Conservation (phyloP, 1,140 invertebrate species). For the Bombus superbus region DNA sequence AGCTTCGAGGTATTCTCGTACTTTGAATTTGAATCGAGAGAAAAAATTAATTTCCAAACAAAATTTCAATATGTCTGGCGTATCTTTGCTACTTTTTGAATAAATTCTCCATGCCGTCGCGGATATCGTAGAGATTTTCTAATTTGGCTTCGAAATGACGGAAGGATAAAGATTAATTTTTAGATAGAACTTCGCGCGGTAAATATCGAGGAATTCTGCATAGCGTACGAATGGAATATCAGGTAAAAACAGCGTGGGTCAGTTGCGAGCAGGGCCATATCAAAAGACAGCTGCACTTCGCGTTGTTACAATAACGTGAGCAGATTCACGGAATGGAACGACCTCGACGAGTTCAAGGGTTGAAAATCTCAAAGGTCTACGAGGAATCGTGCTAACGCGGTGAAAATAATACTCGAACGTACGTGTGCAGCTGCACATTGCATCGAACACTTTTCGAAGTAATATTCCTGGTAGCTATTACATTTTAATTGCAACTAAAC, state of each 20-base stretch:
- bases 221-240: background rate
- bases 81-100: no score
- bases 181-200: background rate
- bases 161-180: background rate
- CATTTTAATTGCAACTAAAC: background rate
- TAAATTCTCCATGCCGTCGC: background rate
- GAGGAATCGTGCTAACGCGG: background rate
- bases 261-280: background rate
- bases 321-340: slow-evolving; percentile 2
- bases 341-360: slow-evolving; percentile 30
- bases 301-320: background rate
- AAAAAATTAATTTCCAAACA: no score
- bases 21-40: no score
- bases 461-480: background rate
- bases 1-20: no score
- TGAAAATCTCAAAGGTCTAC: slow-evolving; percentile 6
- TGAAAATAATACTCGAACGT: background rate
- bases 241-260: background rate
- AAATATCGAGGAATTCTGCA: background rate
- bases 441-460: background rate
- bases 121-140: background rate
- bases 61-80: no score
- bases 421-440: background rate
- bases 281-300: background rate
- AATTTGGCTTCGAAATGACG: background rate